phyloP scores from a whole-genome alignment of 1,140 invertebrate genomes.

The Lineus longissimus region DNA sequence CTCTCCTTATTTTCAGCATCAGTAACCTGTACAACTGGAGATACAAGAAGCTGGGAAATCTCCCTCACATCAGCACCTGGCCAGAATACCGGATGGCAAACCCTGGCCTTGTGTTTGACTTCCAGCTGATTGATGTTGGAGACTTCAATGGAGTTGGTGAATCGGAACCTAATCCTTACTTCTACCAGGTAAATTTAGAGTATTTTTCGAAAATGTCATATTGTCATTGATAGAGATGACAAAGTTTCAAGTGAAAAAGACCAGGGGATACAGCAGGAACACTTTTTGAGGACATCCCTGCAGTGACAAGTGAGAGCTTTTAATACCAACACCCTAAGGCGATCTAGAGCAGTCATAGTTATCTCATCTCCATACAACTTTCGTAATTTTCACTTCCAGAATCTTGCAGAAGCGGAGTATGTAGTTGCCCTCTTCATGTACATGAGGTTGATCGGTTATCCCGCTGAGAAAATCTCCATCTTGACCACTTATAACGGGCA shows the following conservation, averaged over 20 bases:
- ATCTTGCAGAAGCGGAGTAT: constrained; percentile 98
- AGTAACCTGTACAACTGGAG: constrained; percentile 96
- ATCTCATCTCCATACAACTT: not conserved
- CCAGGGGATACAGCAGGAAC: no score
- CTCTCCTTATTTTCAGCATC: constrained; percentile 63
- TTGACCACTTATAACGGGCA: constrained; percentile 99
- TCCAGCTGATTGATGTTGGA: constrained; percentile 93
- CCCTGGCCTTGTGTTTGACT: constrained; percentile 87
- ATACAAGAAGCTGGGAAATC: constrained; percentile 91
- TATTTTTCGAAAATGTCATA: not conserved
- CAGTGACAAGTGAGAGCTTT: no score
- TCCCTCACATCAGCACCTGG: constrained; percentile 77
- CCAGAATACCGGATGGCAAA: constrained; percentile 86
- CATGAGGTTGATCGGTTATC: constrained; percentile 96
- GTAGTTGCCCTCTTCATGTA: constrained; percentile 98
- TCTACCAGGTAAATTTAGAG: constrained; percentile 74
- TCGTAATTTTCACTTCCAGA: constrained; percentile 60
- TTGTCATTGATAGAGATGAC: not conserved
- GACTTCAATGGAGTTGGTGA: constrained; percentile 97
- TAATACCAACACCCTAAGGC: no score
- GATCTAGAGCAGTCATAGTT: no score
- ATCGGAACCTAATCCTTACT: constrained; percentile 95
- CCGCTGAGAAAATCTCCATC: constrained; percentile 95
- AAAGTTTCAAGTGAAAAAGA: not conserved
- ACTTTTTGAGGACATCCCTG: no score